Evolutionary conservation across 2,113 vertebrate species (phyloP), one percentile per base, ranked within the genome.

Genomic region (Psittacula cyanocephala): DNA sequence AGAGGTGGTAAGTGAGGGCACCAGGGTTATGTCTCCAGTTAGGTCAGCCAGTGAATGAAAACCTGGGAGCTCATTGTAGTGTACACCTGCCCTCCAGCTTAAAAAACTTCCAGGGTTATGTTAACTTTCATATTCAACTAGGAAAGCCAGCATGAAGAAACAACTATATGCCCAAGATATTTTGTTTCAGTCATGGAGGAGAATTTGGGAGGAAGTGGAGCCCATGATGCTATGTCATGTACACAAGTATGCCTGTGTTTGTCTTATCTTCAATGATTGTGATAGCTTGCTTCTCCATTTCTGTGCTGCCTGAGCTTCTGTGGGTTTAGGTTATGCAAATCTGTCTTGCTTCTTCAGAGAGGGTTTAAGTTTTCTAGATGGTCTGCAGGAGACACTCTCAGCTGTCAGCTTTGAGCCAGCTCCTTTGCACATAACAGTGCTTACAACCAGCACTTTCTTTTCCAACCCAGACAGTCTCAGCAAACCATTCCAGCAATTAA

Each of bases 1-100:
- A 91, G 46, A 53, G 27, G 31, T 1, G 1, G 19, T 20, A 29
- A 49, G 25, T 0, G 0, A 59, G 59, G 64, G 14, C 44, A 74
- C 43, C 11, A 55, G 8, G 37, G 13, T 43, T 47, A 4, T 27
- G 35, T 33, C 81, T 71, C 16, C 64, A 24, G 9, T 22, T 43
- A 28, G 19, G 18, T 46, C 46, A 64, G 43, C 8, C 7, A 39
- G 17, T 39, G 23, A 79, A 50, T 2, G 5, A 35, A 59, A 50
- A 25, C 20, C 31, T 4, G 4, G 47, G 43, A 92, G 35, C 27
- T 64, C 60, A 55, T 29, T 10, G 3, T 4, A 24, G 6, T 0
- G 1, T n/a, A 71, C 22, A 62, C 22, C 43, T 67, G 37, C 44
- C 23, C 39, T 76, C 11, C 39, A 14, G 29, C 5, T 35, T 64